These are phyloP conservation scores for Hemiprocne comata DNA, from an alignment of 2,113 vertebrate genomes.

Conservation along the genomic window DNA sequence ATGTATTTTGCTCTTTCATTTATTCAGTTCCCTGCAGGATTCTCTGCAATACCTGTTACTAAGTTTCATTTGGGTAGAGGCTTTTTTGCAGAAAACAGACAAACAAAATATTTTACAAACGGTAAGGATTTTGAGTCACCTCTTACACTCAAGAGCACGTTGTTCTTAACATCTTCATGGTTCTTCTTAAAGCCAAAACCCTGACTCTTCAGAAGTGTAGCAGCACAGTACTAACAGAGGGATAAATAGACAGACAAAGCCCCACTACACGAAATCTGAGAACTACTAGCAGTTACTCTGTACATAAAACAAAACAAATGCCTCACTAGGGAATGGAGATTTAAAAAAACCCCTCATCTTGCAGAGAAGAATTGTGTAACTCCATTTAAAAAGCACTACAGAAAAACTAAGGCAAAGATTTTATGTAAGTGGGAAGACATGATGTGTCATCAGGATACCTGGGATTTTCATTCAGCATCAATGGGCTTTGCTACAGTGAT, in stretches of 20 bases:
- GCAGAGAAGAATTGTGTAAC: not conserved
- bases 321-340: not conserved
- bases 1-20: not conserved
- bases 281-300: not conserved
- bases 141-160: not conserved
- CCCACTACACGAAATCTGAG: not conserved
- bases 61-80: not conserved
- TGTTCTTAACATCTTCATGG: not conserved
- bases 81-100: not conserved
- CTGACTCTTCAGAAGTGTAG: not conserved
- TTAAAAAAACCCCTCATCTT: fast-evolving
- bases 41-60: not conserved
- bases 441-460: too few relatives aligned
- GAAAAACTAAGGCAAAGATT: not conserved
- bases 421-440: not conserved
- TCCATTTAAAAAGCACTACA: not conserved
- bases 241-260: not conserved
- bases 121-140: not conserved
- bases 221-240: not conserved
- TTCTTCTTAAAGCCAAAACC: not conserved
- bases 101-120: not conserved
- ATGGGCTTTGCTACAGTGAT: not conserved
- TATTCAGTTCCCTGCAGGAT: not conserved
- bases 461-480: not conserved
- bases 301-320: not conserved